Conservation (phyloP, 2,797 vertebrate genomes). For the Cossypha dichroa region DNA sequence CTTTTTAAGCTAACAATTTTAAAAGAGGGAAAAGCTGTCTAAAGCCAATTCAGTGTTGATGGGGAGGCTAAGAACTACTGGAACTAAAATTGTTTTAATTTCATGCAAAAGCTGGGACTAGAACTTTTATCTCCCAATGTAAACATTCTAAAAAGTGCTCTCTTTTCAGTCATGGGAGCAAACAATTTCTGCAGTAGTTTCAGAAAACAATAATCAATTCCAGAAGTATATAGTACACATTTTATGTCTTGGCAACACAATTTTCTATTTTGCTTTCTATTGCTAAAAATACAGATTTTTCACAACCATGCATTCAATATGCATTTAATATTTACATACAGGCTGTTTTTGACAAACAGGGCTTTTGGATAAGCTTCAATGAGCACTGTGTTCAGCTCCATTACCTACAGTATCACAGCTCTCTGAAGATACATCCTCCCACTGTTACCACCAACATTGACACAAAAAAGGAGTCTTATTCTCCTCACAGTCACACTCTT, state of each 20-base stretch:
- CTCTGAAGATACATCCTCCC: background rate
- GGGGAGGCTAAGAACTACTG: background rate
- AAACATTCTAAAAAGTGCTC: background rate
- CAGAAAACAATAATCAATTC: background rate
- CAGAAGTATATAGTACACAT: background rate
- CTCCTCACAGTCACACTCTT: background rate
- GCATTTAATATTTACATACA: slow-evolving; percentile 28
- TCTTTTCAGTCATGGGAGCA: background rate
- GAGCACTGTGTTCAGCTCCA: background rate
- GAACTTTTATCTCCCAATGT: background rate
- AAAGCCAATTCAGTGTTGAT: background rate
- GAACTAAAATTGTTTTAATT: background rate
- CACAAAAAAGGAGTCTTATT: background rate
- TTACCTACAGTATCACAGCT: background rate
- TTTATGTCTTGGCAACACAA: background rate
- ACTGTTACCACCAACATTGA: background rate
- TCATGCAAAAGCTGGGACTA: background rate
- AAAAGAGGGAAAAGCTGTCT: background rate
- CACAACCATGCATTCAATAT: background rate
- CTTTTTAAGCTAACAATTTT: background rate
- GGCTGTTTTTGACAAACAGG: background rate
- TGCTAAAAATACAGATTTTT: slow-evolving; percentile 22
- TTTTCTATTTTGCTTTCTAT: background rate
- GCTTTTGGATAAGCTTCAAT: background rate
- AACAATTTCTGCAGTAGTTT: background rate